Conservation (phyloP, 2,797 vertebrate species). For the Taeniopygia guttata region DNA sequence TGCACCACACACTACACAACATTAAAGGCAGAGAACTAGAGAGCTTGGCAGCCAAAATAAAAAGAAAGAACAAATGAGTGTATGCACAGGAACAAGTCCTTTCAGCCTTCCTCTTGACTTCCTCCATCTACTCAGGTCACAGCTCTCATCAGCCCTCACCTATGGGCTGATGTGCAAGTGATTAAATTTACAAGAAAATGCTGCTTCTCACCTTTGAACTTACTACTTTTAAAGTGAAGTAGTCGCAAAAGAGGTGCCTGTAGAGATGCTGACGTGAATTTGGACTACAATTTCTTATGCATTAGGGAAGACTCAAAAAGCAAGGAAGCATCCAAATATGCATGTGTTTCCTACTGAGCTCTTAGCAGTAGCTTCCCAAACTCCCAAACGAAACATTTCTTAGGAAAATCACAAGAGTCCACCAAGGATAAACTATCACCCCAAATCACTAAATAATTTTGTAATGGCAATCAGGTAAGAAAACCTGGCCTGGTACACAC, state of each 20-base stretch:
- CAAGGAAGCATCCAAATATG: not conserved
- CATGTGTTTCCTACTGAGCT: rapidly evolving
- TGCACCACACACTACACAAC: not conserved
- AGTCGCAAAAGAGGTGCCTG: not conserved
- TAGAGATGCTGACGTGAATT: not conserved
- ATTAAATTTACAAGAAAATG: not conserved
- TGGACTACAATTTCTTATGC: not conserved
- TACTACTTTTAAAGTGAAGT: not conserved
- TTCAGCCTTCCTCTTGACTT: not conserved
- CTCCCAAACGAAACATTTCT: not conserved
- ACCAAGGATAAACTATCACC: not conserved
- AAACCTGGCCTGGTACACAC: constrained; percentile 47
- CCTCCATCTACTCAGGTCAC: not conserved
- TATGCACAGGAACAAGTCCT: not conserved
- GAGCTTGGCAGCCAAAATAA: not conserved
- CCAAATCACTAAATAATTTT: not conserved
- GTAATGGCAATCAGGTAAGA: not conserved
- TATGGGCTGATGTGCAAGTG: rapidly evolving
- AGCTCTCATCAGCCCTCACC: not conserved
- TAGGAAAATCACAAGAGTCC: not conserved
- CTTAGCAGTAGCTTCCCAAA: not conserved
- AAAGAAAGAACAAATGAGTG: not conserved
- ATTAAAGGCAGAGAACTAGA: not conserved
- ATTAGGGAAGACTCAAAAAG: not conserved
- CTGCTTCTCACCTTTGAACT: not conserved